Evolutionary conservation across 2,888 invertebrate species (phyloP).

Genomic region (Ephialtes manifestator): DNA sequence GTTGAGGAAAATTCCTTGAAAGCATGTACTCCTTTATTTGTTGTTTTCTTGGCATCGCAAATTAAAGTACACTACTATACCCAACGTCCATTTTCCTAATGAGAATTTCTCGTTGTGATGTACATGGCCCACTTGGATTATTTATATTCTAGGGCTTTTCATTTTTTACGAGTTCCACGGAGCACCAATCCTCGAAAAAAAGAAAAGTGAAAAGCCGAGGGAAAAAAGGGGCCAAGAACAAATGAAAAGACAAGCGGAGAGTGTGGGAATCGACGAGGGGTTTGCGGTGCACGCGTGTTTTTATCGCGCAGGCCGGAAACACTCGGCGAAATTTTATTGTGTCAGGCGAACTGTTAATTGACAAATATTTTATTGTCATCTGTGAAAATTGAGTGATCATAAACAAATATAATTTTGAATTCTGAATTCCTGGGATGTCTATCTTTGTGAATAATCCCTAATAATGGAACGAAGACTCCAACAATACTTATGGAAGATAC

Average conservation of each 20-base stretch:
- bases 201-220: background rate
- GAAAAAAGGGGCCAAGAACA: background rate
- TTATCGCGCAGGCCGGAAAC: too few species aligned
- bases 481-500: conserved; percentile 54
- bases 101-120: conserved; percentile 35
- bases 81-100: conserved; percentile 52
- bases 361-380: background rate
- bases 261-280: too few species aligned
- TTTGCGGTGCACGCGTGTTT: too few species aligned
- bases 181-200: background rate
- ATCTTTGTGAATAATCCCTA: conserved; percentile 26
- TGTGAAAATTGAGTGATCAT: background rate
- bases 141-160: background rate
- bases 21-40: conserved; percentile 18
- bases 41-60: conserved; percentile 4
- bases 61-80: conserved; percentile 36
- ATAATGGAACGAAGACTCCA: too few species aligned
- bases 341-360: background rate
- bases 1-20: conserved; percentile 44
- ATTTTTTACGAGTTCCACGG: background rate
- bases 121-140: conserved; percentile 25
- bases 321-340: too few species aligned
- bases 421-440: conserved; percentile 15
- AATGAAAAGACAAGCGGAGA: too few species aligned
- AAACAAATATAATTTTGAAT: background rate